A percentile compares a stretch with the other conserved stretches of the same genome.
Evolutionary conservation across 2,113 vertebrate species (phyloP).

Genomic region (Apus apus): DNA sequence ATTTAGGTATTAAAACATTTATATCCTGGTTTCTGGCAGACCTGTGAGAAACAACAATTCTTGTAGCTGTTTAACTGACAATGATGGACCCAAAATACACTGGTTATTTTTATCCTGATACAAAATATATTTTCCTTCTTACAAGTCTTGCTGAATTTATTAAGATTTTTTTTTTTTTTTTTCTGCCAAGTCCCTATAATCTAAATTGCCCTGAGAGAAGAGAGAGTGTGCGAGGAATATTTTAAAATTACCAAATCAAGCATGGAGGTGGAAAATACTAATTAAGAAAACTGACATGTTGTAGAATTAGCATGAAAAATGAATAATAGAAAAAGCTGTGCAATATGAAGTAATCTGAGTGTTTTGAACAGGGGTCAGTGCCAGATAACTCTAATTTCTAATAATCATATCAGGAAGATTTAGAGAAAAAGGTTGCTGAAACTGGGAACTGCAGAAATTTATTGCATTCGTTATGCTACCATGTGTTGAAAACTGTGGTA

Average conservation of each 20-base stretch:
- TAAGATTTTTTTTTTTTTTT: neutral
- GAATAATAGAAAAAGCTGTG: neutral
- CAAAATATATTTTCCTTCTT: neutral
- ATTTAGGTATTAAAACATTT: neutral
- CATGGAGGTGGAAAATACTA: neutral
- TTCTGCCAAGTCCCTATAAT: neutral
- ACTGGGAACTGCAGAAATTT: neutral
- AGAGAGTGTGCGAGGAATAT: neutral
- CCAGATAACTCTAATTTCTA: neutral
- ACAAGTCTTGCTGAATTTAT: neutral
- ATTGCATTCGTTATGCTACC: neutral
- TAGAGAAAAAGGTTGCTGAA: neutral
- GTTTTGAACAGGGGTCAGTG: neutral
- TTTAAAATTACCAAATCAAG: neutral
- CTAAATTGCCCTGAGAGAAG: neutral
- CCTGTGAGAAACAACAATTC: neutral
- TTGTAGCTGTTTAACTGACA: neutral
- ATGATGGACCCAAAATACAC: neutral
- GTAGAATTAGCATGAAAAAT: slow-evolving; percentile 5
- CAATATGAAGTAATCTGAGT: neutral
- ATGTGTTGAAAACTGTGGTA: neutral
- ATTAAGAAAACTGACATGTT: neutral
- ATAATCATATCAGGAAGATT: neutral
- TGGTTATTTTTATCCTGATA: neutral
- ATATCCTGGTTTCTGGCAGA: neutral